Base-by-base conservation (phyloP, 2,888 invertebrate species). In the Lacanobia wlatinum region DNA sequence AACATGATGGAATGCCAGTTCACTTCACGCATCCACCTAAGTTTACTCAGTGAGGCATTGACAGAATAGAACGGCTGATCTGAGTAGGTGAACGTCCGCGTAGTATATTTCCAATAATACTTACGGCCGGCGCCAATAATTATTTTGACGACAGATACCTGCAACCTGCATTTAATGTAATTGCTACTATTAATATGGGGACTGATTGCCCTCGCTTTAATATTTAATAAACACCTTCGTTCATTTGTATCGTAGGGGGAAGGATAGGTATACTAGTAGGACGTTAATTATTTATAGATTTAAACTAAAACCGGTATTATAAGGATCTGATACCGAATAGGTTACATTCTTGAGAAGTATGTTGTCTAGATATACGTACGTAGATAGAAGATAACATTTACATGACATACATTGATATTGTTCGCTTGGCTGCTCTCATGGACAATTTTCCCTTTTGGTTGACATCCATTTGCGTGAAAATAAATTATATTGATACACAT, bases 401-500 rank as follows among this genome's bases (percentile, higher is more conserved):
- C 23, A 69, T 76, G 60, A 56, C 10, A 40, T 62, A 75, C 48
- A 52, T 46, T 78, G 46, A 58, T 70, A 77, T 58, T 62, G 10
- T 53, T 23, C 58, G 52, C 48, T 46, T 59, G 59, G 50, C 43
- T 78, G 72, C 55, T 60, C 48, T 64, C 64, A 50, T 71, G 43
- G 34, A 71, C 72, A 76, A 63, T 72, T 40, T 63, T 53, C 59
- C 48, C 58, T 73, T 72, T 66, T 56, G 48, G 52, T 66, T 78
- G 40, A 50, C 38, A 73, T 62, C 40, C 72, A 64, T 60, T 76
- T 76, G 72, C 72, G 59, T 46, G 53, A 73, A 73, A 78, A 78
- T 79, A 77, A 66, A 71, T 60, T 71, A 78, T 71, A 71, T 78
- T 64, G 72, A 78, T 78, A 72, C 62, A 66, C 62, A 66, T 66